Evolutionary conservation across 1,140 invertebrate genomes (phyloP), one percentile per base, ranked within the genome.

Genomic region (Drosophila aff.): DNA sequence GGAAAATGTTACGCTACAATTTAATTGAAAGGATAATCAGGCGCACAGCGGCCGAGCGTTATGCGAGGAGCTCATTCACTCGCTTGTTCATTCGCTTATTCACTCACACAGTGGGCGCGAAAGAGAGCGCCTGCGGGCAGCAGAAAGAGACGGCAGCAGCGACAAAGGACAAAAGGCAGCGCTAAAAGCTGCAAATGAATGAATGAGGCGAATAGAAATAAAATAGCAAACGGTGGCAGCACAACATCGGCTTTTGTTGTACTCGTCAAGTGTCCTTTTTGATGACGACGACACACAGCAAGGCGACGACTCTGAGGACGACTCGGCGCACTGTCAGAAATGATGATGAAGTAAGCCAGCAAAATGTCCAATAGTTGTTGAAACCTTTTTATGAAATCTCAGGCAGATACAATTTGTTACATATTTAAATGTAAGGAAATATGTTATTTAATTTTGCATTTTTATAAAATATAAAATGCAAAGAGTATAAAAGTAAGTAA

Each of bases 11-110:
- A 90, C 85, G 85, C 86, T 90, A 90, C 85, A 90, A 90, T 85
- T 90, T 90, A 90, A 90, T 90, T 90, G 85, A 90, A 90, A 90
- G 85, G 85, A 90, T 90, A 90, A 90, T 90, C 85, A 90, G 85
- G 85, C 49, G 86, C 84, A 89, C 76, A 81, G 83, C 81, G 84
- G 82, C 74, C 65, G 81, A 50, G 76, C 80, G 63, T 65, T 65
- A 65, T 71, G 65, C 63, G 75, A 82, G 76, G 75, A 79, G 71
- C 64, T 55, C 79, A 66, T 67, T 78, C 80, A 75, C 8, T n/a
- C 40, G 16, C 41, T 7, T 16, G 63, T 67, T 68, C 81, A 76
- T 52, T 58, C 40, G n/a, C 41, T 3, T 7, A 64, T 62, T 75
- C 81, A 76, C 62, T 61, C 46, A 65, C 23, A 28, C 44, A 31